Conservation (phyloP, 2,113 vertebrate species). For the Brachypteracias leptosomus region DNA sequence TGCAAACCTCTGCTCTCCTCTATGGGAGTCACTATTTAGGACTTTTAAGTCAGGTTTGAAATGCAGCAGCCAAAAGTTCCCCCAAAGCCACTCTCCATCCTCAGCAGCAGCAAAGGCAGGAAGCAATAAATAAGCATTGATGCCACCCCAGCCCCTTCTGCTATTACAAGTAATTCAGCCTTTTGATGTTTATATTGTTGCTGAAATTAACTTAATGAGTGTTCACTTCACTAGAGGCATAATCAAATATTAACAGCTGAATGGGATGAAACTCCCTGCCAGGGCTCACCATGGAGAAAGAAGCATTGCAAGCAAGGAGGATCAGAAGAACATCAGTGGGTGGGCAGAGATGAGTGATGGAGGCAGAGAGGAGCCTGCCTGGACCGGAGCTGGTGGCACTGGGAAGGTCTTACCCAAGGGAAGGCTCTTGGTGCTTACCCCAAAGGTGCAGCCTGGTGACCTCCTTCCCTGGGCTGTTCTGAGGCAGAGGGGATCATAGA, state of each 20-base stretch:
- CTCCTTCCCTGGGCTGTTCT: not conserved
- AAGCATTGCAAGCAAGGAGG: not conserved
- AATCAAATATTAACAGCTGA: slow-evolving; percentile 27
- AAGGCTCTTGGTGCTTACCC: not conserved
- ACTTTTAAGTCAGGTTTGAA: not conserved
- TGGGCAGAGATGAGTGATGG: not conserved
- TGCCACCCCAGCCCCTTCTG: not conserved
- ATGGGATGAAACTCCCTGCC: not conserved
- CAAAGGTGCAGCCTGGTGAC: accelerated
- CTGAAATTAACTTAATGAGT: slow-evolving; percentile 15
- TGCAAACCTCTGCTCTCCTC: not conserved
- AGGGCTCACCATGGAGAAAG: not conserved
- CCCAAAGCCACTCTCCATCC: not conserved
- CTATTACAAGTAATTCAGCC: not conserved
- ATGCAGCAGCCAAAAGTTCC: not conserved
- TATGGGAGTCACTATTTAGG: not conserved
- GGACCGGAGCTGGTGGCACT: not conserved
- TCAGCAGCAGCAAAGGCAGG: not conserved
- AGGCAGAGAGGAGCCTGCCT: not conserved
- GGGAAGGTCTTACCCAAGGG: not conserved
- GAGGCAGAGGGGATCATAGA: not conserved
- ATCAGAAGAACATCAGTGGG: not conserved
- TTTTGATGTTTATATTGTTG: not conserved
- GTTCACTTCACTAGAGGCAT: not conserved
- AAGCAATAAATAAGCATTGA: not conserved